Base-by-base conservation (phyloP, 1,140 invertebrate genomes). In the Drosophila cardini region DNA sequence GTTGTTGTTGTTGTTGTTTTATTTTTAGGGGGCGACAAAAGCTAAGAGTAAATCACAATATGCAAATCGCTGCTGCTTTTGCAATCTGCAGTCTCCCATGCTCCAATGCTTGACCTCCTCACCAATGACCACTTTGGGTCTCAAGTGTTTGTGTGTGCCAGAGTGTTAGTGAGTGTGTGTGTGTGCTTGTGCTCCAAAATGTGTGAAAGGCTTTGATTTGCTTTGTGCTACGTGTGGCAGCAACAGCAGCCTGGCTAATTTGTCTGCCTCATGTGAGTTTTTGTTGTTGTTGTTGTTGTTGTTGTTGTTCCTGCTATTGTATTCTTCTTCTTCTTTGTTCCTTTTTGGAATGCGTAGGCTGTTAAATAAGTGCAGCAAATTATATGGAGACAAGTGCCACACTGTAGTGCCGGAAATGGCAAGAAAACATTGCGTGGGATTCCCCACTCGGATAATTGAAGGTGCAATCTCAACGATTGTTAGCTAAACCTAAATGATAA, bases 311-410 rank as follows among this genome's bases (percentile, higher is more conserved):
- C 73, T 77, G 45, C 13, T n/a, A 6, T 32, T 42, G 42, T 52
- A n/a, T 42, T 76, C 42, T 7, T 40, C 34, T 26, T 26, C 46
- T 16, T 55, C 63, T 21, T 56, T 50, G 16, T 32, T 36, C 26
- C 32, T 40, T 45, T 40, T 18, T 48, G 63, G 63, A 50, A 60
- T 82, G 83, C 83, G 83, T 86, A 85, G 83, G 83, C 26, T 32
- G 83, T 61, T 86, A 86, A 86, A 86, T 86, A 87, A 86, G 83
- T 87, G 83, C 83, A 76, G 83, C 79, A 86, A 86, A 86, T 86
- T 86, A 86, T 86, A 87, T 87, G 79, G 83, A 73, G 76, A 86
- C 82, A 86, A 86, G 82, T 86, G 83, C 68, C 76, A 53, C 3
- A 15, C 21, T 26, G 11, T 30, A 34, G 48, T 68, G 65, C 83